Evolutionary conservation across 2,797 vertebrate species (phyloP), one percentile per base, ranked within the genome.

Genomic region (Sus cebifrons): DNA sequence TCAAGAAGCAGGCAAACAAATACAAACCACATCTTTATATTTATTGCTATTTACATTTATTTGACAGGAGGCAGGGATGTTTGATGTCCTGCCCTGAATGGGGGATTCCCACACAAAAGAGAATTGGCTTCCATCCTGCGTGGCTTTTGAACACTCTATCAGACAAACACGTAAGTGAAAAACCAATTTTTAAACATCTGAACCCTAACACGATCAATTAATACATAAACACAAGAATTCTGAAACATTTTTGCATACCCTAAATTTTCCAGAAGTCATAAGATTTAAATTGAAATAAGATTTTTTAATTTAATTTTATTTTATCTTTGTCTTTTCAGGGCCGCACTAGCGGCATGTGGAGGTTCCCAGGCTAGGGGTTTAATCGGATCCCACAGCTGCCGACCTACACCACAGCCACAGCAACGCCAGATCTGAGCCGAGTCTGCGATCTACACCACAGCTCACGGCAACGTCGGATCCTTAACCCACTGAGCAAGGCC

Each of bases 21-120:
- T 56, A 78, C 60, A 97, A 94, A 96, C 52, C 58, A 79, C 60
- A 91, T 86, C 44, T 91, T 92, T 60, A 32, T 91, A 83, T 92
- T 94, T 86, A 91, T 83, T 94, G 89, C 44, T 84, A 58, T 75
- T 89, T 89, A 29, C 67, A 92, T 79, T 92, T 93, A 32, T 68
- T 90, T 95, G 89, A 49, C 44, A 88, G 74, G 78, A 92, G 40
- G 71, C 29, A 85, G 73, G 7, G 20, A 62, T 68, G 27, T 71
- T 71, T 95, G 84, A 77, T 82, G 56, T 87, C 7, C 40, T 82
- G 23, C 68, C 73, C 5, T 52, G 40, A 81, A 13, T 64, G 29
- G 3, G 15, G 36, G 15, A 60, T 52, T 67, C 23, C 5, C 65
- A 68, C 5, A 78, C 27, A 18, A 49, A 32, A 64, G 56, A 74